Evolutionary conservation across 1,140 invertebrate species (phyloP).

Genomic region (Chironomus tepperi): DNA sequence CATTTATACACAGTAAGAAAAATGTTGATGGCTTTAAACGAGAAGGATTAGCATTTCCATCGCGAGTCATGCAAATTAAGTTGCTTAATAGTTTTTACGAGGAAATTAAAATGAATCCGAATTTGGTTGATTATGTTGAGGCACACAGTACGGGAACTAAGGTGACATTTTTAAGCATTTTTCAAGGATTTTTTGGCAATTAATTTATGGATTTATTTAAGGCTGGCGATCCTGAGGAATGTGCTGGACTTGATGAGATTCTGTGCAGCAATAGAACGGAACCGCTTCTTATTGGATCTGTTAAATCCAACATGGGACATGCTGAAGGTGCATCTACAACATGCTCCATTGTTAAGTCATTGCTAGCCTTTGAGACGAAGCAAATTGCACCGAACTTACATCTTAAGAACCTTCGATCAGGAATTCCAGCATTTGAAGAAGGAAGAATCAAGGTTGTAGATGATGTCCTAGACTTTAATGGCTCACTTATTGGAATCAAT

Average conservation of each 20-base stretch:
- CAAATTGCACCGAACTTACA: constrained; percentile 63
- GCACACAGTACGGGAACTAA: constrained; percentile 56
- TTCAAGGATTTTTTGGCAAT: neutral
- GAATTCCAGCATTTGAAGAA: constrained; percentile 56
- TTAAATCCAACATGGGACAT: constrained; percentile 68
- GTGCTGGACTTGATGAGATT: constrained; percentile 34
- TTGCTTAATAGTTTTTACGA: constrained; percentile 53
- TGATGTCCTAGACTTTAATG: constrained; percentile 50
- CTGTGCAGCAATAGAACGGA: constrained; percentile 40
- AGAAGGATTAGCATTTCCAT: constrained; percentile 48
- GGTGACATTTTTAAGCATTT: neutral
- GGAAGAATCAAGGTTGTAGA: constrained; percentile 56
- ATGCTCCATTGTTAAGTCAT: constrained; percentile 48
- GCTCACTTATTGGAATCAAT: constrained; percentile 52
- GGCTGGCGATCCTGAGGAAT: constrained; percentile 33
- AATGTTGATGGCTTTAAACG: constrained; percentile 47
- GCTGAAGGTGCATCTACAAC: constrained; percentile 54
- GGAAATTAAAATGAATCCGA: constrained; percentile 52
- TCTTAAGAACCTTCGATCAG: constrained; percentile 54
- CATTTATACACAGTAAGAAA: constrained; percentile 48
- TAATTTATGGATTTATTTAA: neutral
- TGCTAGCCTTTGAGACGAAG: constrained; percentile 58
- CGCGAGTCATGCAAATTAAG: constrained; percentile 42
- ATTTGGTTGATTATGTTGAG: constrained; percentile 59
- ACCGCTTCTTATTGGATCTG: constrained; percentile 45